Conservation (phyloP, 1,140 invertebrate genomes). For the Drosophila funebris region DNA sequence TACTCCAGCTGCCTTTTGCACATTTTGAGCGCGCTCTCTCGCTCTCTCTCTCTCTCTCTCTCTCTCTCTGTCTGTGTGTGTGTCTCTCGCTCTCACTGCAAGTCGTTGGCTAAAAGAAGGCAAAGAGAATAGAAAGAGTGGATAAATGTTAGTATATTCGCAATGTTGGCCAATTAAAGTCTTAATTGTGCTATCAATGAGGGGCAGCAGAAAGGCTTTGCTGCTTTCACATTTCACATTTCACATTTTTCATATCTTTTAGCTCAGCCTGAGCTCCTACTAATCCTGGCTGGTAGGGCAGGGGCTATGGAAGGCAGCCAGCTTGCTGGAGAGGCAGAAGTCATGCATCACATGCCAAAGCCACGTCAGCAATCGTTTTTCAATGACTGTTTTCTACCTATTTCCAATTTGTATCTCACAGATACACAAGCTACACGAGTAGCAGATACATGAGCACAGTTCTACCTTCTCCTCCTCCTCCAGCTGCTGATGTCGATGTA, state of each 20-base stretch:
- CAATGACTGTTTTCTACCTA: slow-evolving; percentile 74
- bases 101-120: slow-evolving; percentile 7
- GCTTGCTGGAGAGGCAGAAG: background rate
- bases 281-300: slow-evolving; percentile 40
- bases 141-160: slow-evolving; percentile 40
- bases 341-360: slow-evolving; percentile 55
- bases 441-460: slow-evolving; percentile 11
- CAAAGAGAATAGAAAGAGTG: slow-evolving; percentile 24
- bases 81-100: slow-evolving; percentile 31
- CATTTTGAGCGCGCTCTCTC: slow-evolving; percentile 39
- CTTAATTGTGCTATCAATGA: slow-evolving; percentile 71
- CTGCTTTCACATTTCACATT: slow-evolving; percentile 39
- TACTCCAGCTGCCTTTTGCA: slow-evolving; percentile 28
- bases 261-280: slow-evolving; percentile 24
- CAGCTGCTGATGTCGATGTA: slow-evolving; percentile 35
- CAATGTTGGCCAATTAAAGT: slow-evolving; percentile 56
- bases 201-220: slow-evolving; percentile 5
- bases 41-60: slow-evolving; percentile 36
- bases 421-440: slow-evolving; percentile 5
- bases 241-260: slow-evolving; percentile 53
- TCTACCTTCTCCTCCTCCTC: background rate
- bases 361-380: slow-evolving; percentile 78
- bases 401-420: slow-evolving; percentile 71
- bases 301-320: background rate
- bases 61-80: no score